Evolutionary conservation across 2,888 invertebrate genomes (phyloP).

Genomic region (Lycophotia porphyrea): DNA sequence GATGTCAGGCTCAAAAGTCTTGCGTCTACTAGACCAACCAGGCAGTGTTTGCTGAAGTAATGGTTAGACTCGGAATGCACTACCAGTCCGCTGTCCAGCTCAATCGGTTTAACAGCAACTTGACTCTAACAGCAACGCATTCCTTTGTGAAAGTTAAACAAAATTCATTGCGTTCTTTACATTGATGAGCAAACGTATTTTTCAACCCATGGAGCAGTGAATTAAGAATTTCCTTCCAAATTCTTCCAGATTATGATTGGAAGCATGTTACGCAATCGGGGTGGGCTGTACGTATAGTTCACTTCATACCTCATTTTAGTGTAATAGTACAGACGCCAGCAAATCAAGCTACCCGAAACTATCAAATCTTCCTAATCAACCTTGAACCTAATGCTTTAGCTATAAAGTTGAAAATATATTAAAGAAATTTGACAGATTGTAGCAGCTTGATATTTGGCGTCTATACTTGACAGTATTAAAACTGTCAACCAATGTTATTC

Average conservation of each 20-base stretch:
- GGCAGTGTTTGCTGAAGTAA: background rate
- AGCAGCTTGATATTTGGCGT: too few relatives aligned
- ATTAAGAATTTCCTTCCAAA: background rate
- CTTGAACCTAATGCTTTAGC: too few relatives aligned
- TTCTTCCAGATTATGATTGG: background rate
- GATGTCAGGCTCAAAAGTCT: background rate
- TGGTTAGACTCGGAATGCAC: background rate
- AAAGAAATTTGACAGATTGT: too few relatives aligned
- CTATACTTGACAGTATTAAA: background rate
- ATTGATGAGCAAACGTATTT: background rate
- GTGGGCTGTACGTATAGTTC: background rate
- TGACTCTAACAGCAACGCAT: background rate
- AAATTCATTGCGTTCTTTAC: background rate
- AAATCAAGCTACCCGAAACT: too few relatives aligned
- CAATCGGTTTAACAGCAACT: background rate
- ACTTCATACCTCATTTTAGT: background rate
- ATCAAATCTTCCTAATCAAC: too few relatives aligned
- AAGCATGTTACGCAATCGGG: background rate
- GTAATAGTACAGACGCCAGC: background rate
- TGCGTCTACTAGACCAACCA: background rate
- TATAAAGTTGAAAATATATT: too few relatives aligned
- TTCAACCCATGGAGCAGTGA: background rate
- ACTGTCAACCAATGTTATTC: background rate
- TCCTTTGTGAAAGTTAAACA: background rate
- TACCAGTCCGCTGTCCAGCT: background rate